phyloP scores from a whole-genome alignment of 30 jellyfish, hydroid and myxozoan species.

The Turritopsis rubra region DNA sequence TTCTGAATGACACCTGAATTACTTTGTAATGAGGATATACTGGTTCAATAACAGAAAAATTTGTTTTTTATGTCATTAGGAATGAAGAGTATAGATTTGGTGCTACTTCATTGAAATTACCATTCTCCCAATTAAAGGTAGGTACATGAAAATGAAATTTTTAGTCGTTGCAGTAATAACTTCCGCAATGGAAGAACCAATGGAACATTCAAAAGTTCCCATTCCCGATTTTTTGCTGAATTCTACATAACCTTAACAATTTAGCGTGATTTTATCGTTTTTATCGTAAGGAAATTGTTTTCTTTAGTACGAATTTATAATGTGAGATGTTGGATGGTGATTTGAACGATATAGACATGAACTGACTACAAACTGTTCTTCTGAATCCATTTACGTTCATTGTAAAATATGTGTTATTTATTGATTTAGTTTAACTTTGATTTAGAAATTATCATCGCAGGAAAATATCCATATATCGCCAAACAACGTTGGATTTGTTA shows the following conservation, averaged over 20 bases:
- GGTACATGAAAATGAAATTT: too few species aligned
- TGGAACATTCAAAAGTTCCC: too few species aligned
- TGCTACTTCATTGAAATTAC: conserved; percentile 54
- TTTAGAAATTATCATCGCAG: background rate
- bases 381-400: background rate
- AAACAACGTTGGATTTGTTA: conserved; percentile 92
- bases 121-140: conserved; percentile 46
- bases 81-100: conserved; percentile 62
- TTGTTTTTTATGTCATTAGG: conserved; percentile 12
- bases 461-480: conserved; percentile 65
- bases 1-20: too few species aligned
- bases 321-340: too few species aligned
- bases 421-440: background rate
- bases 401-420: background rate
- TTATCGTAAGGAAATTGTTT: too few species aligned
- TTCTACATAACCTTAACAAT: too few species aligned
- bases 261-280: too few species aligned
- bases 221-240: too few species aligned
- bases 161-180: too few species aligned
- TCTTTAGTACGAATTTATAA: too few species aligned
- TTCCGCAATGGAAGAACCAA: too few species aligned
- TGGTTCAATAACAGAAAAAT: background rate
- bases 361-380: background rate
- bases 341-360: too few species aligned
- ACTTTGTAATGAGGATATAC: background rate